Conservation (phyloP, 2,113 vertebrate genomes). For the Caracal caracal region DNA sequence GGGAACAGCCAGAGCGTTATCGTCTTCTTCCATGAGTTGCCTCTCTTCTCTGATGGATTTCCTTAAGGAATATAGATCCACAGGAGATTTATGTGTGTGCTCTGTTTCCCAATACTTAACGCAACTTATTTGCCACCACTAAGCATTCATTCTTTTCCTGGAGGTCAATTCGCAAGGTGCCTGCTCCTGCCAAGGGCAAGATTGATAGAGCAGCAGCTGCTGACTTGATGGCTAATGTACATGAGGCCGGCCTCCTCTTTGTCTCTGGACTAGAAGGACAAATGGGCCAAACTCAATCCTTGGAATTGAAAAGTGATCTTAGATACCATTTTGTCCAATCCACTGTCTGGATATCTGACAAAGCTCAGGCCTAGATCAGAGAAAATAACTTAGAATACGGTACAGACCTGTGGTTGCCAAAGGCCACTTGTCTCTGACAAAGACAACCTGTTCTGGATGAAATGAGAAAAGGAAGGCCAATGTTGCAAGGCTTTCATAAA, state of each 20-base stretch:
- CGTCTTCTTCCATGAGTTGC: background rate
- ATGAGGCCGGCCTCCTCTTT: background rate
- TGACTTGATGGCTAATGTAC: background rate
- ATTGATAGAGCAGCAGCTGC: background rate
- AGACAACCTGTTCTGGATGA: background rate
- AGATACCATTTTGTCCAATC: background rate
- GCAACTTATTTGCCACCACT: slow-evolving; percentile 20
- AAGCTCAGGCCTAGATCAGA: background rate
- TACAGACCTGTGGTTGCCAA: background rate
- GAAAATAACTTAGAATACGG: background rate
- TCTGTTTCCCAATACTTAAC: slow-evolving; percentile 54
- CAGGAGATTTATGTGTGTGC: slow-evolving; percentile 34
- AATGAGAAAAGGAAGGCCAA: background rate
- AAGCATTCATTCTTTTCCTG: slow-evolving; percentile 43
- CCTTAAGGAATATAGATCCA: slow-evolving; percentile 29
- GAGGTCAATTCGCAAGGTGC: background rate
- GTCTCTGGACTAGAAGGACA: background rate
- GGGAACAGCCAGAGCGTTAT: background rate
- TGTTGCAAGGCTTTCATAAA: background rate
- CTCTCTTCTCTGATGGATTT: slow-evolving; percentile 39
- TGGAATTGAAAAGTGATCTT: background rate
- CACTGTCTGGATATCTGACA: background rate
- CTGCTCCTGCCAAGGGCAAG: background rate
- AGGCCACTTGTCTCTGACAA: background rate
- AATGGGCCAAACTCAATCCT: slow-evolving; percentile 5